Base-by-base conservation (phyloP, 2,888 invertebrate genomes). In the Cantharis lateralis region DNA sequence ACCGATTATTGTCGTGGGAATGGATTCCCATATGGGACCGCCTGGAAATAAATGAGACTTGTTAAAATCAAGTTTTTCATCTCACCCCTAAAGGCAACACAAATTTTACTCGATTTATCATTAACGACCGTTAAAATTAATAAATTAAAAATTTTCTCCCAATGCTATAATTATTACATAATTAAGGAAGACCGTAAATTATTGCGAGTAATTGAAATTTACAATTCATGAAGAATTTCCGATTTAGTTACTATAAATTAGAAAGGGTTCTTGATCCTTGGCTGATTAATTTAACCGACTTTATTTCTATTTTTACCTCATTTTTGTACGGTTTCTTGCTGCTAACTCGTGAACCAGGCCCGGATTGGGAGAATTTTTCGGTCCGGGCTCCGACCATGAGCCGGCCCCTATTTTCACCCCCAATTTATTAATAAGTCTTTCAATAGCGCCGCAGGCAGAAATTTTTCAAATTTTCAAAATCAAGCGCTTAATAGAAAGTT, bases 1-100 rank as follows among this genome's bases (percentile, higher is more conserved):
- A 13, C 10, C n/a, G 64, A 15, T 11, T 64, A 71, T 63, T 72
- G 78, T 79, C 81, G 81, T 81, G 81, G 81, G 81, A 81, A 81
- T 78, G 62, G 70, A 78, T 75, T 69, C 78, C 70, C 70, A 74
- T 71, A 77, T 70, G 77, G 77, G 77, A 77, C 77, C 70, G 71
- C 66, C 62, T 68, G 13, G 20, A 66, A 77, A 77, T 74, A 77
- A 76, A 72, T 63, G 48, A 74, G 73, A 69, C 72, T 66, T 71
- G 78, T 78, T 77, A 74, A 77, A 77, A 80, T 78, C 80, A 75
- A 78, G 80, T 80, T 80, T 75, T 76, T 75, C 71, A 74, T 71
- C 77, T 77, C 76, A 76, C 80, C 80, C 80, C 66, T 70, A 66
- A 76, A 32, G 75, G 70, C 70, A 77, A 73, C 75, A 74, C 76